A percentile compares a stretch with the other conserved stretches of the same genome.
phyloP scores from a whole-genome alignment of 2,888 invertebrate genomes.

The Lamellibrachia columna region DNA sequence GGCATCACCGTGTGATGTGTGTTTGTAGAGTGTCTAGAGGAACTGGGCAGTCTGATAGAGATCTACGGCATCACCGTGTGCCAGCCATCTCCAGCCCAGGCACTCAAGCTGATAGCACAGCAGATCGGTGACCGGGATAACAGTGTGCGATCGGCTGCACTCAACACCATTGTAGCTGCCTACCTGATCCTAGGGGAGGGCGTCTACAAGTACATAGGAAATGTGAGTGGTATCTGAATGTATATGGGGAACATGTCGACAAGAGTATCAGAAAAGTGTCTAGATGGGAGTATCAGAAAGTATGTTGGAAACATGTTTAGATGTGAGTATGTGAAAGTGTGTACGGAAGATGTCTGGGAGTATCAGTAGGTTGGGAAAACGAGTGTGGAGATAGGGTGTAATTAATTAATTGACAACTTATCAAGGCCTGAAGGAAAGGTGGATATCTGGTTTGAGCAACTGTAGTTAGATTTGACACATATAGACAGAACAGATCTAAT shows the following conservation, averaged over 20 bases:
- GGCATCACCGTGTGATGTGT: not conserved
- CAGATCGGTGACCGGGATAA: conserved; percentile 97
- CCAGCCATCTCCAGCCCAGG: conserved; percentile 79
- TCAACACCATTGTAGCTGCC: conserved; percentile 91
- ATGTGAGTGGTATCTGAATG: conserved; percentile 69
- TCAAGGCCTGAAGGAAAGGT: not conserved
- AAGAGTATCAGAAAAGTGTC: not conserved
- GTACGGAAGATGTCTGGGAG: no score
- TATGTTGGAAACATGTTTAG: no score
- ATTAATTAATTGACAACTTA: no score
- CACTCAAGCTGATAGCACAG: conserved; percentile 89
- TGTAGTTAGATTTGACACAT: not conserved
- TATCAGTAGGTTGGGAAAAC: no score
- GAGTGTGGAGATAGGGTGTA: no score
- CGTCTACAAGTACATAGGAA: conserved; percentile 89
- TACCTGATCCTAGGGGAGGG: conserved; percentile 91
- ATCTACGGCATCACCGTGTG: conserved; percentile 85
- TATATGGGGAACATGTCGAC: not conserved
- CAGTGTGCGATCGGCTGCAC: conserved; percentile 91
- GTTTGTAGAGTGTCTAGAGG: conserved; percentile 85
- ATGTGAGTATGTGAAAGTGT: no score
- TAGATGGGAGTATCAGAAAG: no score
- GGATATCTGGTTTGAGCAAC: not conserved
- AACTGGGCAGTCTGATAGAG: conserved; percentile 86
- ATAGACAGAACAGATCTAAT: not conserved